Evolutionary conservation across 2,888 invertebrate species (phyloP).

Genomic region (Yponomeuta sedellus): DNA sequence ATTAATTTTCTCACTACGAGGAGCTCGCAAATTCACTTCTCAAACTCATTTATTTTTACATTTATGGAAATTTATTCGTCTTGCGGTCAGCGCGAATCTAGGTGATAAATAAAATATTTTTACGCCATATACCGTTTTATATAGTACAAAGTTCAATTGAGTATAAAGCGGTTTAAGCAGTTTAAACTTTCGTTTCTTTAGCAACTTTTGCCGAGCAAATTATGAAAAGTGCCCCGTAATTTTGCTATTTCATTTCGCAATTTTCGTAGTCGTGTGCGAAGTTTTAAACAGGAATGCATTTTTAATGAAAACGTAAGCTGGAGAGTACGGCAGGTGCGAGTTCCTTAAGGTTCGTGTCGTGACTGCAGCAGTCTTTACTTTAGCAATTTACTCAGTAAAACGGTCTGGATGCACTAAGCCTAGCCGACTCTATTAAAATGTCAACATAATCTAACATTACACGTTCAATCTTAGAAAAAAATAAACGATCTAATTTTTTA

Average conservation of each 20-base stretch:
- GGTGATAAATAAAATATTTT: neutral
- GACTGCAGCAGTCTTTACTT: neutral
- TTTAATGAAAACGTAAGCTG: neutral
- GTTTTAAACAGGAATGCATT: conserved; percentile 3
- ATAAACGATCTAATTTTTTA: conserved; percentile 7
- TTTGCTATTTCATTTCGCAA: neutral
- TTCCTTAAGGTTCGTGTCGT: neutral
- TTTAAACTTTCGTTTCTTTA: neutral
- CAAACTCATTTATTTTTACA: neutral
- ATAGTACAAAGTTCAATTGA: neutral
- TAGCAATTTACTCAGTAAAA: neutral
- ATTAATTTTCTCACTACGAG: neutral
- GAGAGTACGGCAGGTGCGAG: neutral
- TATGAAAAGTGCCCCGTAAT: neutral
- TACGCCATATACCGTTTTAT: neutral
- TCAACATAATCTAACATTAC: conserved; percentile 15
- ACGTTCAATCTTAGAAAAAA: conserved; percentile 11
- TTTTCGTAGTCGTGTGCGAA: neutral
- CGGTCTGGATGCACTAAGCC: neutral
- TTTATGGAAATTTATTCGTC: neutral
- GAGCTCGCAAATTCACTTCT: neutral
- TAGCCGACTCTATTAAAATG: conserved; percentile 14
- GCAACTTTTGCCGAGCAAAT: neutral
- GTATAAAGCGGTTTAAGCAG: neutral
- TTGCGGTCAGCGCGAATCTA: neutral